Base-by-base conservation (phyloP, 2,888 invertebrate genomes). In the Cheilosia pagana region DNA sequence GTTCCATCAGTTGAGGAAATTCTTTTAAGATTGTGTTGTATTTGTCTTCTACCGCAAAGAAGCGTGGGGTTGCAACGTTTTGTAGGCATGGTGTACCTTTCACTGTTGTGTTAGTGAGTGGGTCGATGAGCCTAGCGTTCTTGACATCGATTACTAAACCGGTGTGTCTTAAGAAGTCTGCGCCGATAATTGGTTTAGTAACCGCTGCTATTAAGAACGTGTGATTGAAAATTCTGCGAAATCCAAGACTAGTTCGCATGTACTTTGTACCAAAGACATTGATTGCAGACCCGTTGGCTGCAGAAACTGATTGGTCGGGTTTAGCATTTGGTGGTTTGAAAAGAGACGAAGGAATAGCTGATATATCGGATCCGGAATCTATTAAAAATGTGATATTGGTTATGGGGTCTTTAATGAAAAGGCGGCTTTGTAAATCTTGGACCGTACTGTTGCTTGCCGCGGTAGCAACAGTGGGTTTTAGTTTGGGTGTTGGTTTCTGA, bases 101-200 rank as follows among this genome's bases (percentile, higher is more conserved):
- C 31, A 31, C 31, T 28, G 43, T 7, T 57, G 57, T 28, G 1
- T 55, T 50, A 12, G 78, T 60, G 0, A 50, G 35, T 23, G 53
- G 59, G 43, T 76, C 76, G 8, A 70, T 52, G 1, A 70, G 45
- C 23, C 43, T 67, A 35, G 14, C 23, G 14, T 70, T 75, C 41
- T 62, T 68, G 2, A 81, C 16, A 25, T 75, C 75, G 12, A 81
- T 60, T n/a, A 72, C 12, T 16, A 60, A 14, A 19, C 75, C 75
- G 0, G 59, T 35, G 7, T 53, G 10, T n/a, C 23, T 74, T 45
- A 75, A 14, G 7, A 81, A 75, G 25, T 81, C 81, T 39, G 74
- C 65, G 1, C 67, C 81, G 48, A 75, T 75, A 21, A 81, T 81
- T 1, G 68, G 81, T 28, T 70, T 75, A 4, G 81, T 62, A 10